Evolutionary conservation across 2,113 vertebrate species (phyloP).

Genomic region (Labrus mixtus): DNA sequence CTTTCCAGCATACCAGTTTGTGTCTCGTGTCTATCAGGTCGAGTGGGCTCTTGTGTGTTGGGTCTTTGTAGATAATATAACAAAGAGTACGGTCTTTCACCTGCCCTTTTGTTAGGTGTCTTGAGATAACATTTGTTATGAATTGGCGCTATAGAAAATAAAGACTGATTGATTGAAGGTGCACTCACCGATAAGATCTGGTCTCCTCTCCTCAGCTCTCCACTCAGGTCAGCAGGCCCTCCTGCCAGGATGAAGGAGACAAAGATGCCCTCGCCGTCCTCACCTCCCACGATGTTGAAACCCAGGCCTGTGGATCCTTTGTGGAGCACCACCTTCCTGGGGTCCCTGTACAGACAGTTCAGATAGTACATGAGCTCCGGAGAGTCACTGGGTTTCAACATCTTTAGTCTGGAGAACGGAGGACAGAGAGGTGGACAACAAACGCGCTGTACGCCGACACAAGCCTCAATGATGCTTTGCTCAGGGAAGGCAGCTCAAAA

Average conservation of each 20-base stretch:
- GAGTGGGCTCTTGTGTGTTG: neutral
- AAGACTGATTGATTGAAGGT: too few species aligned
- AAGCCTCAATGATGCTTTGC: conserved; percentile 44
- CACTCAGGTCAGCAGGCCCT: conserved; percentile 95
- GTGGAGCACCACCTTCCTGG: conserved; percentile 94
- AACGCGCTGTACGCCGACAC: neutral
- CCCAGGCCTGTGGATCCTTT: conserved; percentile 97
- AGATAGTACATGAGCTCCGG: conserved; percentile 84
- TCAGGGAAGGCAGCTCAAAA: conserved; percentile 47
- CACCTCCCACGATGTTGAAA: conserved; percentile 97
- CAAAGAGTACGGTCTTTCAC: too few species aligned
- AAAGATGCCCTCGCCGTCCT: conserved; percentile 98
- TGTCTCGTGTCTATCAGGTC: neutral
- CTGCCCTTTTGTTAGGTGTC: too few species aligned
- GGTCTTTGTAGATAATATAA: too few species aligned
- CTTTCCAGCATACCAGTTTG: too few species aligned
- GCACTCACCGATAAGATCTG: conserved; percentile 95
- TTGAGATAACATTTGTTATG: too few species aligned
- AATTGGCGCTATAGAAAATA: too few species aligned
- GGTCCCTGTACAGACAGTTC: conserved; percentile 91
- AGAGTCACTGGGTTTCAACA: conserved; percentile 78
- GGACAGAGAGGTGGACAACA: conserved; percentile 32
- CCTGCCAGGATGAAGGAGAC: conserved; percentile 98
- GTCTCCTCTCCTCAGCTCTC: conserved; percentile 94
- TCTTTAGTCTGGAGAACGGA: conserved; percentile 47